Conservation (phyloP, 2,888 invertebrate genomes). For the Deroplatys truncata region DNA sequence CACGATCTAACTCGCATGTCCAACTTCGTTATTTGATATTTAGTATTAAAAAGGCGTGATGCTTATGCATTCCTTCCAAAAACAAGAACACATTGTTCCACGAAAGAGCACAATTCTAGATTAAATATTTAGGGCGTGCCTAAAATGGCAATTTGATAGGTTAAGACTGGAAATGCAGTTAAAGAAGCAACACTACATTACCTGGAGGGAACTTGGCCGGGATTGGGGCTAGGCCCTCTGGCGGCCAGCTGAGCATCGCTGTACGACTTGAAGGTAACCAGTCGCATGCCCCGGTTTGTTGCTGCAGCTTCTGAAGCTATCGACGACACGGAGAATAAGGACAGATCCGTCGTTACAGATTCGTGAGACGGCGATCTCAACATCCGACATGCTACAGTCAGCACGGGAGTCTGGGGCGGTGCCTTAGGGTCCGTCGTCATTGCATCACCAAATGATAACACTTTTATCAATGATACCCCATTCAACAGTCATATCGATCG, state of each 20-base stretch:
- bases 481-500: conserved; percentile 1
- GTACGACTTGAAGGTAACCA: conserved; percentile 51
- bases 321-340: conserved; percentile 71
- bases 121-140: too few relatives aligned
- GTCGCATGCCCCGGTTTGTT: conserved; percentile 38
- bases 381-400: conserved; percentile 58
- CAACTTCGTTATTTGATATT: too few relatives aligned
- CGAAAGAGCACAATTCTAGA: too few relatives aligned
- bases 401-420: conserved; percentile 46
- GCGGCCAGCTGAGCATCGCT: conserved; percentile 43
- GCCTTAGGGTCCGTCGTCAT: not conserved
- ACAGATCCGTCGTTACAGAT: conserved; percentile 77
- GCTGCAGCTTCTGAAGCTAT: conserved; percentile 53
- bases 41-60: too few relatives aligned
- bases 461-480: not conserved
- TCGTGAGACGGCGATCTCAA: conserved; percentile 77
- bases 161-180: too few relatives aligned
- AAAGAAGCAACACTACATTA: not conserved
- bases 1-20: too few relatives aligned
- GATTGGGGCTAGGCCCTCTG: conserved; percentile 36
- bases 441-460: not conserved
- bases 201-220: conserved; percentile 28
- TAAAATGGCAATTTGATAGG: too few relatives aligned
- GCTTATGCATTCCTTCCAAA: too few relatives aligned
- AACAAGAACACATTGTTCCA: too few relatives aligned